phyloP scores from a whole-genome alignment of 2,113 vertebrate species.

The Cyanoderma ruficeps region DNA sequence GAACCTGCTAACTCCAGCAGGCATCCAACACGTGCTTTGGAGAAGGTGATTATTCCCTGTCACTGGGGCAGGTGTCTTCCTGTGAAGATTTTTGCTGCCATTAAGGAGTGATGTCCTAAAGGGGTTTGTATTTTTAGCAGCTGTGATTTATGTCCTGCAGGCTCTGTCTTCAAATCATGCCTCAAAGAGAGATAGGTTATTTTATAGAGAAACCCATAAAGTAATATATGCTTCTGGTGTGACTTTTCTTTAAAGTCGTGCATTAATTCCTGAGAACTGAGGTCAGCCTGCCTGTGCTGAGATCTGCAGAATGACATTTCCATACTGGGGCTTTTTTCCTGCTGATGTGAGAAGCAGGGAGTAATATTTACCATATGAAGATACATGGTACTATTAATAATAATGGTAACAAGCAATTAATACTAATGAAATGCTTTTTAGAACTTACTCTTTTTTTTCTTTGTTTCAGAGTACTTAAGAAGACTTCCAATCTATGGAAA shows the following conservation, averaged over 20 bases:
- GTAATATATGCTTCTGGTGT: conserved; percentile 54
- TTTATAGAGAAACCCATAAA: conserved; percentile 40
- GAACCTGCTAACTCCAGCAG: conserved; percentile 29
- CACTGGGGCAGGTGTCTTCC: conserved; percentile 31
- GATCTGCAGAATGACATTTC: conserved; percentile 41
- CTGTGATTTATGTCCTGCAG: conserved; percentile 37
- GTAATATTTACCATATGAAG: background rate
- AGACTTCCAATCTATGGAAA: background rate
- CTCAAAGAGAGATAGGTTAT: conserved; percentile 55
- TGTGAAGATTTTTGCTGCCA: conserved; percentile 51
- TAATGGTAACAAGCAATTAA: background rate
- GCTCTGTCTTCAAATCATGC: conserved; percentile 52
- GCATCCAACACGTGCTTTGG: background rate
- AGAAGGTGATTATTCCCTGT: conserved; percentile 58
- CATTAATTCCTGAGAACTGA: conserved; percentile 43
- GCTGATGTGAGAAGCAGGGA: background rate
- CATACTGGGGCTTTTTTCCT: background rate
- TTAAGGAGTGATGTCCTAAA: conserved; percentile 47
- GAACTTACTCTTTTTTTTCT: background rate
- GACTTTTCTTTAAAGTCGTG: conserved; percentile 57
- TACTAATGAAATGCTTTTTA: background rate
- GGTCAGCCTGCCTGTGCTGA: conserved; percentile 51
- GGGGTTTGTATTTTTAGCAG: conserved; percentile 59
- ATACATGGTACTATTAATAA: background rate
- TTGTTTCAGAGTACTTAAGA: background rate